Evolutionary conservation across 2,888 invertebrate species (phyloP), one percentile per base, ranked within the genome.

Genomic region (Mythimna ferrago): DNA sequence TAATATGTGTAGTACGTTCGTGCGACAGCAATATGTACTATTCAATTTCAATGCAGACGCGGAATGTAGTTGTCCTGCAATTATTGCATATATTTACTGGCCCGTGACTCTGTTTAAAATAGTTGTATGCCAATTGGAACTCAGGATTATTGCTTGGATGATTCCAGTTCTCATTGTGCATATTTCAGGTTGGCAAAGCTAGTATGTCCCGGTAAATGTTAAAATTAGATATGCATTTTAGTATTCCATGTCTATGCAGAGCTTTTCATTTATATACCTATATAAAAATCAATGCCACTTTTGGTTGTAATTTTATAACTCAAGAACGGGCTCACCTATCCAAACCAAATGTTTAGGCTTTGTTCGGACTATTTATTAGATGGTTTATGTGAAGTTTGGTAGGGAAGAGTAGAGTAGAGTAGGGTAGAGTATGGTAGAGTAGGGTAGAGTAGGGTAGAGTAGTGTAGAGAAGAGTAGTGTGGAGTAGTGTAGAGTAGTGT

Each of bases 1-100:
- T 87, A 84, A 89, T 89, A 88, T 86, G 87, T 86, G 79, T 75
- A 68, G 80, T 68, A 70, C 79, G 82, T 78, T 81, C 80, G 73
- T 80, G 78, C 21, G 75, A 78, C 78, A 81, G 73, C 87, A 89
- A 87, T 89, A 88, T 88, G 87, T 86, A 82, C 81, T 86, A 87
- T 89, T 88, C 87, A 87, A 88, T 82, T 77, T 78, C 71, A 77
- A 78, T 62, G 72, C 74, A 70, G 69, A 67, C 67, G 35, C 67
- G 80, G 51, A 69, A 73, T 26, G 53, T 70, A 65, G n/a, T 21
- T 60, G 48, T 60, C 26, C 51, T 60, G 56, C 58, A 56, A 75
- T 66, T 75, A 66, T 79, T 71, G 61, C 48, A 73, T 60, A 58
- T 71, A 63, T 68, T 74, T 66, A 63, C 70, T 68, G 53, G 68